Base-by-base conservation (phyloP, 2,888 invertebrate genomes). In the Tethea ocularis region DNA sequence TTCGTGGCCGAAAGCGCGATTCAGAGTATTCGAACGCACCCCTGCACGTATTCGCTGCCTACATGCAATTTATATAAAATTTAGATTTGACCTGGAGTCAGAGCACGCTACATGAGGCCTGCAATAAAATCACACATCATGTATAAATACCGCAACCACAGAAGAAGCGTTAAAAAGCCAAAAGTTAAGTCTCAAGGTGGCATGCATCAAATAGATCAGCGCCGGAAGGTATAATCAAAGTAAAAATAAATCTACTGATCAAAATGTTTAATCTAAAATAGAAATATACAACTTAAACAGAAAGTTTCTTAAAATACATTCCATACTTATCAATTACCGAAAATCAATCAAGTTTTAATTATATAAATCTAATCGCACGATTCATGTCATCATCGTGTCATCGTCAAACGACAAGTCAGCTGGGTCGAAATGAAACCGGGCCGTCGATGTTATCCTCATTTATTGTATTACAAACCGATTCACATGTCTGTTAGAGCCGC, bases 211-310 rank as follows among this genome's bases (percentile, higher is more conserved):
- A 71, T 63, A 71, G 66, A 77, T 75, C 69, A 78, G 77, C 77
- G 75, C 69, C 74, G 68, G 68, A 71, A 63, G 68, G 69, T 72
- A 63, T 68, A 75, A 77, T 75, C 68, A 77, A 80, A 77, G 67
- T 77, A 67, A 73, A 70, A 69, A 58, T 63, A 62, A 75, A 71
- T 71, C 75, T 78, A 70, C 64, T 66, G 67, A 71, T 68, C 71
- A 77, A 79, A 69, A 74, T 71, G 67, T 86, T 88, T 89, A 88
- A 86, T 88, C 82, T 80, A 81, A 76, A 83, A 76, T 72, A 67
- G 74, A 80, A 74, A 73, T 76, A 73, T 81, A 84, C 80, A 83
- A 70, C 79, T 82, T 79, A 81, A 76, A 77, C 75, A 80, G 74
- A 78, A 76, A 70, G 68, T 66, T 71, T 70, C 63, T 71, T 67